Conservation (phyloP, 2,888 invertebrate genomes). For the Dryococelus australis region DNA sequence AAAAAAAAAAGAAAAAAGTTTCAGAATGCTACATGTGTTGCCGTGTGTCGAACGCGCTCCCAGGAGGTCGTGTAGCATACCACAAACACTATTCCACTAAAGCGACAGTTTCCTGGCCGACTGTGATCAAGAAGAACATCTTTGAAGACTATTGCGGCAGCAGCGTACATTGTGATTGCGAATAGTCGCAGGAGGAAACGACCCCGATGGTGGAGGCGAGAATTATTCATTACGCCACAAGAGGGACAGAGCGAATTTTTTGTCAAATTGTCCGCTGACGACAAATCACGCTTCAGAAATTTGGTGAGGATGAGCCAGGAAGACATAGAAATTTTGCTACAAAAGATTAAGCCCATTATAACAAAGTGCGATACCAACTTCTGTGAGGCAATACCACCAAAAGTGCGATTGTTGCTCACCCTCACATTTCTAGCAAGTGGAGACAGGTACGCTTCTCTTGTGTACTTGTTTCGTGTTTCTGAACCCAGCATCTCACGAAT, state of each 20-base stretch:
- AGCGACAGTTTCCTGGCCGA: neutral
- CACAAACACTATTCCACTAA: neutral
- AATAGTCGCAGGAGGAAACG: neutral
- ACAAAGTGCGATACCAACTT: too few relatives aligned
- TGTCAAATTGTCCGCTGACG: too few relatives aligned
- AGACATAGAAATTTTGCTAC: too few relatives aligned
- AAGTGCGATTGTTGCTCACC: neutral
- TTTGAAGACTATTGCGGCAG: neutral
- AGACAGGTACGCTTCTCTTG: neutral
- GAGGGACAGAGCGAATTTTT: neutral
- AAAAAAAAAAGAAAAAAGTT: too few relatives aligned
- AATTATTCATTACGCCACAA: neutral
- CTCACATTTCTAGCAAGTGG: neutral
- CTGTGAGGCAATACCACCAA: neutral
- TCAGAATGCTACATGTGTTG: neutral
- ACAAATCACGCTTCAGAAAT: too few relatives aligned
- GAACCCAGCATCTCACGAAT: constrained; percentile 24
- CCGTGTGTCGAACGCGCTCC: neutral
- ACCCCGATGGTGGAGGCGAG: neutral
- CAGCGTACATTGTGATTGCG: neutral
- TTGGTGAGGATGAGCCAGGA: too few relatives aligned
- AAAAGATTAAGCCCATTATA: too few relatives aligned
- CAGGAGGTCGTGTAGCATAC: too few relatives aligned
- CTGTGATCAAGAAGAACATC: neutral
- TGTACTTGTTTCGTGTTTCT: constrained; percentile 20